A percentile compares a stretch with the other conserved stretches of the same genome.
Conservation (phyloP, 2,113 vertebrate genomes). For the Hippocampus comes region DNA sequence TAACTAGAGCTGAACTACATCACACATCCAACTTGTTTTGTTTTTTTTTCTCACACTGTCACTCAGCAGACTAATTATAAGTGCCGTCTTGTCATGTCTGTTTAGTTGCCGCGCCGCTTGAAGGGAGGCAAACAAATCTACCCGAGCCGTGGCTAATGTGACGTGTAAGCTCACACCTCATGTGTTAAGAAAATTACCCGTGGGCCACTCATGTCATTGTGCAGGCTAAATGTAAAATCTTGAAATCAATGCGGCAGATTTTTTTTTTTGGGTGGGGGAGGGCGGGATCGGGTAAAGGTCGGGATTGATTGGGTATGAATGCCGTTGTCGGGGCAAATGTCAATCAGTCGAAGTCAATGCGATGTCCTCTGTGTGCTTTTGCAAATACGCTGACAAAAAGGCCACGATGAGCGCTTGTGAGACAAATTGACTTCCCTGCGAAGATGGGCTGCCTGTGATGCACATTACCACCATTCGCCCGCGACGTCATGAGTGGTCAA, state of each 20-base stretch:
- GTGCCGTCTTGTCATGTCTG: background rate
- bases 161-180: background rate
- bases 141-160: background rate
- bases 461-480: background rate
- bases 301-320: background rate
- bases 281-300: background rate
- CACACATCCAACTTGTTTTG: background rate
- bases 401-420: background rate
- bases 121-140: background rate
- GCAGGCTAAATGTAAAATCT: background rate
- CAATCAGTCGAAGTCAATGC: background rate
- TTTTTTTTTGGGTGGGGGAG: background rate
- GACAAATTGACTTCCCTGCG: background rate
- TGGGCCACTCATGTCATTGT: background rate
- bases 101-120: background rate
- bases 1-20: background rate
- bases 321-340: background rate
- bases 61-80: background rate
- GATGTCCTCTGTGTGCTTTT: background rate
- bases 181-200: background rate
- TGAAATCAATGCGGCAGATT: background rate
- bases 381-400: background rate
- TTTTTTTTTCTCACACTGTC: background rate
- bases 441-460: background rate
- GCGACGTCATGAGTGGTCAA: background rate